A percentile compares a stretch with the other conserved stretches of the same genome.
phyloP scores from a whole-genome alignment of 1,140 invertebrate species.

The Drosophila neocordata region DNA sequence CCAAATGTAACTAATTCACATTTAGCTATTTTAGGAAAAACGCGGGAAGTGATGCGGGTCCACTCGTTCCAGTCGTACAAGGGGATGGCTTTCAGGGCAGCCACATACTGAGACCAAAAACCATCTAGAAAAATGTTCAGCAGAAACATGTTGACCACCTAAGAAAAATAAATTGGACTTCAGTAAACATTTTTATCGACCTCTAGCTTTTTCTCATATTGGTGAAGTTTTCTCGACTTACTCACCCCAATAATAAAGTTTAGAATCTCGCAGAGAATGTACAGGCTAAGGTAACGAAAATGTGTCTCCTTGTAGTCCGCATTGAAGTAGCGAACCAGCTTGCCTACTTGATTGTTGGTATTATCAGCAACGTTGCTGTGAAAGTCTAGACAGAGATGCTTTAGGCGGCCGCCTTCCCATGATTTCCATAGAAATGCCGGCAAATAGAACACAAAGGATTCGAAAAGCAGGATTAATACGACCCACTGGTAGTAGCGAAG shows the following conservation, averaged over 20 bases:
- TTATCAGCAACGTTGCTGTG: constrained; percentile 83
- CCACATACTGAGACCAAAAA: constrained; percentile 88
- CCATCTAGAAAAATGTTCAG: constrained; percentile 90
- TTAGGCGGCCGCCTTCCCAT: constrained; percentile 87
- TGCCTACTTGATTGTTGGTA: constrained; percentile 83
- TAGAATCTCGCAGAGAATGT: constrained; percentile 88
- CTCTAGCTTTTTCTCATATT: too few relatives aligned
- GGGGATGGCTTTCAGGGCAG: constrained; percentile 84
- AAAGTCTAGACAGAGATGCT: constrained; percentile 83
- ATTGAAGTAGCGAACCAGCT: constrained; percentile 84
- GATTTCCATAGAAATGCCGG: constrained; percentile 91
- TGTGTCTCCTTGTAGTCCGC: constrained; percentile 85
- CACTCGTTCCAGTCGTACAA: constrained; percentile 72
- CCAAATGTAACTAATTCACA: constrained; percentile 88
- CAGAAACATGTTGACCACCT: constrained; percentile 85
- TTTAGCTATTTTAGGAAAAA: constrained; percentile 92
- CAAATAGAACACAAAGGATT: constrained; percentile 89
- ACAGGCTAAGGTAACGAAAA: constrained; percentile 87
- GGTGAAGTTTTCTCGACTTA: background rate
- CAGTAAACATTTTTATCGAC: background rate
- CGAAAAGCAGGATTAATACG: constrained; percentile 90
- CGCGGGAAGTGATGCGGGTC: constrained; percentile 85
- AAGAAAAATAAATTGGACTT: constrained; percentile 6
- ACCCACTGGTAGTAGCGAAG: constrained; percentile 96
- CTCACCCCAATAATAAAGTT: constrained; percentile 88